Evolutionary conservation across 2,888 invertebrate genomes (phyloP), one percentile per base, ranked within the genome.

Genomic region (Brachyopa scutellaris): DNA sequence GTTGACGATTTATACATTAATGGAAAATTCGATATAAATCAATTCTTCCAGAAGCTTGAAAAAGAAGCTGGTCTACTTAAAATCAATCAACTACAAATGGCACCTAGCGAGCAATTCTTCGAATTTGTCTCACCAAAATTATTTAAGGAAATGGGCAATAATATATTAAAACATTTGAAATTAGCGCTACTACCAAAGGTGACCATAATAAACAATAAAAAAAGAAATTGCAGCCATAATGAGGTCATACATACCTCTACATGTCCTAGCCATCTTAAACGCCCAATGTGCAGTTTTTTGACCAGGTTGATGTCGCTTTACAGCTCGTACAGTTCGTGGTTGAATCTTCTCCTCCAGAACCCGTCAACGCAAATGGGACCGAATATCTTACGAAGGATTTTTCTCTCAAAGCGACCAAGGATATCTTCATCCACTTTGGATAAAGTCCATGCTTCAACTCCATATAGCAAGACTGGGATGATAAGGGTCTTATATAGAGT

Each of bases 71-170:
- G 45, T 55, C 33, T 69, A 55, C 8, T 23, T 8, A 45, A 31
- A 40, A 23, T 57, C 42, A 66, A 23, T 45, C 55, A 45, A 69
- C 19, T 69, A 5, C 55, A 67, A 31, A 45, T 69, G 33, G 55
- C 38, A 69, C 47, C 45, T 23, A 19, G 57, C 19, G 72, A 61
- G 51, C 19, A 61, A 8, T 40, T 72, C 17, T 72, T 72, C 45
- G 61, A 62, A 42, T 11, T 17, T 6, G 31, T 53, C 33, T 53
- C 72, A 23, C 49, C 42, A 49, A n/a, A 53, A 31, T 15, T 33
- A 53, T 72, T 72, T 26, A 72, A 61, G 31, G 33, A 26, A 38
- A 61, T 51, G 40, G 61, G 72, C 72, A 72, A 61, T 61, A 51
- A 51, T 21, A 11, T 19, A 7, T 51, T 61, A 19, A 40, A 59